Percentiles rank a stretch among this genome's conserved stretches.
Conservation (phyloP, 2,113 vertebrate genomes). For the Tupaia chinensis region DNA sequence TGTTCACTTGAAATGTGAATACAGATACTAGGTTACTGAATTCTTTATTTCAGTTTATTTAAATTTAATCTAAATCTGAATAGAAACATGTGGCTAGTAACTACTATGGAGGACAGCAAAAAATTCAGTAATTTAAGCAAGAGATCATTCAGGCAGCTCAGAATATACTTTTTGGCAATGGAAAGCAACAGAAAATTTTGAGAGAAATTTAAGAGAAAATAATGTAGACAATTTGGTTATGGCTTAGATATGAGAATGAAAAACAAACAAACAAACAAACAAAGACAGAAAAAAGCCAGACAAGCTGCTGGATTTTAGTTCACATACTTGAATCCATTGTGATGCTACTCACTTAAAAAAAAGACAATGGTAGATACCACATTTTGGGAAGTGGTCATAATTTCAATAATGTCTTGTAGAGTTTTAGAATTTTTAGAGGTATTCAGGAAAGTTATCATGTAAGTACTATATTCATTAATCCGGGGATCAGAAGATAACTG, state of each 20-base stretch:
- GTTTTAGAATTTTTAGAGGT: background rate
- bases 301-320: background rate
- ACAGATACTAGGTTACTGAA: background rate
- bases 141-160: background rate
- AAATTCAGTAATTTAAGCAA: background rate
- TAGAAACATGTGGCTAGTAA: background rate
- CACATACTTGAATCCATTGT: background rate
- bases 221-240: background rate
- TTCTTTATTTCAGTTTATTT: background rate
- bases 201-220: background rate
- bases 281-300: background rate
- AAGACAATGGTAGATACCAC: background rate
- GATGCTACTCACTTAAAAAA: background rate
- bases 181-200: background rate
- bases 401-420: background rate
- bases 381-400: background rate
- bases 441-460: background rate
- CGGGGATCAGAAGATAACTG: background rate
- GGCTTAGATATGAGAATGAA: background rate
- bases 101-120: background rate
- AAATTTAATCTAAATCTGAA: background rate
- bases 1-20: background rate
- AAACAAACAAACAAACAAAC: no score
- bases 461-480: background rate
- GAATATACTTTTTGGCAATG: background rate